A percentile compares a stretch with the other conserved stretches of the same genome.
phyloP scores from a whole-genome alignment of 2,113 vertebrate species.

The Dunckerocampus dactyliophorus region DNA sequence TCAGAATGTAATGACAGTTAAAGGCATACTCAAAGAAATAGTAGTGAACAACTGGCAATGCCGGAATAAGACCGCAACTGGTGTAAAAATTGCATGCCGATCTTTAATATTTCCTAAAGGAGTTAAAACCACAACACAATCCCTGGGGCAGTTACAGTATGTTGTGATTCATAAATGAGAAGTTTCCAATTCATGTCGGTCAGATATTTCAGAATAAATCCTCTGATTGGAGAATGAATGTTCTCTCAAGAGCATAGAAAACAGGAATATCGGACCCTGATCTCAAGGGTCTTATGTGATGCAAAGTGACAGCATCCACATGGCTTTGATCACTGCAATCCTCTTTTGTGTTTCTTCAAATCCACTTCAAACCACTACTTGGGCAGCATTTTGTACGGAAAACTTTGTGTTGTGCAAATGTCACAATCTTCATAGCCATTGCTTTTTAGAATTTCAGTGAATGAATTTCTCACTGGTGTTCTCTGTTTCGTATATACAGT shows the following conservation, averaged over 20 bases:
- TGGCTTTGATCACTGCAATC: slow-evolving; percentile 22
- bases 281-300: slow-evolving; percentile 5
- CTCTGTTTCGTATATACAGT: slow-evolving; percentile 15
- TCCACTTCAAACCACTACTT: slow-evolving; percentile 23
- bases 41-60: too few species aligned
- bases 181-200: neutral
- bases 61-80: too few species aligned
- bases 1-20: too few species aligned
- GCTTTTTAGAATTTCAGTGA: slow-evolving; percentile 8
- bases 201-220: slow-evolving; percentile 3
- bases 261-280: neutral
- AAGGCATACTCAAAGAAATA: too few species aligned
- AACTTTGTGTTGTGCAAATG: slow-evolving; percentile 13
- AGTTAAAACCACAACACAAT: slow-evolving; percentile 1
- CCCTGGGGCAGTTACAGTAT: slow-evolving; percentile 9
- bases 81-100: too few species aligned
- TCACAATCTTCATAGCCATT: slow-evolving; percentile 11
- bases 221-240: neutral
- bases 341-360: slow-evolving; percentile 33
- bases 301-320: slow-evolving; percentile 30
- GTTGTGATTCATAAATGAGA: slow-evolving; percentile 11
- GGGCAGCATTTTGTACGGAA: slow-evolving; percentile 1
- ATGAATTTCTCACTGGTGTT: slow-evolving; percentile 21
- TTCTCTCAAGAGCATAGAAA: neutral
- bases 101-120: too few species aligned